These are phyloP conservation scores for Spisula subtruncata DNA, from an alignment of 2,888 invertebrate genomes.

Conservation along the genomic window DNA sequence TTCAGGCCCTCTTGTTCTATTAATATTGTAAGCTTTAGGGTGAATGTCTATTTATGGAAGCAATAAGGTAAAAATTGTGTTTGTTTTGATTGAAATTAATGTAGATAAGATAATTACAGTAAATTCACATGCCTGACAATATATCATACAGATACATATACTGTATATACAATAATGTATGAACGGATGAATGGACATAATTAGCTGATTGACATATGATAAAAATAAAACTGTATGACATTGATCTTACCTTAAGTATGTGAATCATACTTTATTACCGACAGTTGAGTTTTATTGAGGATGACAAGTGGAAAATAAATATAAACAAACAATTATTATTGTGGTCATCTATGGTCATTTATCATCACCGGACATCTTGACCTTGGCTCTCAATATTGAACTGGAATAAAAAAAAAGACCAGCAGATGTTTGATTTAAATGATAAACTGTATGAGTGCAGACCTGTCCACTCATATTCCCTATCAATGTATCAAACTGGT, in stretches of 20 bases:
- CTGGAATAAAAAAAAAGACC: background rate
- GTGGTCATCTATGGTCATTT: slow-evolving; percentile 35
- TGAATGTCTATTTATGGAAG: background rate
- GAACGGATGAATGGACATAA: background rate
- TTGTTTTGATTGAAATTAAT: background rate
- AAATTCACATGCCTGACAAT: background rate
- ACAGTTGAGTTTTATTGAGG: slow-evolving; percentile 48
- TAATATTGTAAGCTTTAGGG: background rate
- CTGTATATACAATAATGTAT: background rate
- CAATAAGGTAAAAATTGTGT: background rate
- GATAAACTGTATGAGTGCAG: background rate
- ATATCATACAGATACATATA: background rate
- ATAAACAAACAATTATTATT: slow-evolving; percentile 41
- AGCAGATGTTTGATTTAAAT: slow-evolving; percentile 23
- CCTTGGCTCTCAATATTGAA: slow-evolving; percentile 23
- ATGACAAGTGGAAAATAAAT: slow-evolving; percentile 64
- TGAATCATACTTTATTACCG: slow-evolving; percentile 31
- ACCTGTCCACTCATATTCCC: too few species aligned
- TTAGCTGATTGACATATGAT: slow-evolving; percentile 42
- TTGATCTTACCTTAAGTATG: slow-evolving; percentile 23
- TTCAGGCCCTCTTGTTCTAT: too few species aligned
- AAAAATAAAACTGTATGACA: slow-evolving; percentile 31
- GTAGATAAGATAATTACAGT: background rate
- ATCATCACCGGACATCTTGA: slow-evolving; percentile 43
- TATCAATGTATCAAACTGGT: too few species aligned